These are phyloP conservation scores for Schizopygopsis pylzovi DNA, from an alignment of 2,797 vertebrate species.

Conservation along the genomic window DNA sequence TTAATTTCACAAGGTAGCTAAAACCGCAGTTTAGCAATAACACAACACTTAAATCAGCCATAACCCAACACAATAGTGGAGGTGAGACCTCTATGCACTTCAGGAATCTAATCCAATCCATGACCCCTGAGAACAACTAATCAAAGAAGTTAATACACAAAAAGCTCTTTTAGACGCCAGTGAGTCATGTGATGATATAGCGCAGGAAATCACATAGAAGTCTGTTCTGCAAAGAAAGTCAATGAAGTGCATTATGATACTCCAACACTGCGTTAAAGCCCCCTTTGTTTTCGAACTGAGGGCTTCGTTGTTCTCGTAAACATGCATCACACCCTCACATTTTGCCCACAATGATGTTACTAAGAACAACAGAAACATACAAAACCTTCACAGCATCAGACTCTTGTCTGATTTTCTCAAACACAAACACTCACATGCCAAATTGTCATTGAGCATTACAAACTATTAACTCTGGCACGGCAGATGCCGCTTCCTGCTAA, in stretches of 20 bases:
- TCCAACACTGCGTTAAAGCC: conserved; percentile 9
- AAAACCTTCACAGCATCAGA: conserved; percentile 3
- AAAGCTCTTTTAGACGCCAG: conserved; percentile 28
- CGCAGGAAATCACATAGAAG: neutral
- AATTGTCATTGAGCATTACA: neutral
- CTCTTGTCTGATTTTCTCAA: conserved; percentile 24
- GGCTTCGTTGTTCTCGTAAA: conserved; percentile 19
- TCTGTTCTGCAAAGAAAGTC: conserved; percentile 27
- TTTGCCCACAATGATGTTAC: conserved; percentile 18
- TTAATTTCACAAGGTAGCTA: conserved; percentile 13
- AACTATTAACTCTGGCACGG: neutral
- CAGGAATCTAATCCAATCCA: neutral
- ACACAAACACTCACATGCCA: conserved; percentile 10
- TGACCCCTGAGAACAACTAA: conserved; percentile 14
- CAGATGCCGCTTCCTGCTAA: conserved; percentile 22
- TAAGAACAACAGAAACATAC: conserved; percentile 14
- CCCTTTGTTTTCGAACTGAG: conserved; percentile 20
- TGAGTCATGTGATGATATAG: conserved; percentile 26
- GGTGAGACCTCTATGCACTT: neutral
- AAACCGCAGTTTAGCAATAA: conserved; percentile 6
- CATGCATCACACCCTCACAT: conserved; percentile 13
- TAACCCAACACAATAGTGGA: conserved; percentile 23
- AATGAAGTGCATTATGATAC: conserved; percentile 45
- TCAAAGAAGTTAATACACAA: conserved; percentile 32
- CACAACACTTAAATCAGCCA: conserved; percentile 9